phyloP scores from a whole-genome alignment of 2,797 vertebrate species.

The Holocentrus rufus region DNA sequence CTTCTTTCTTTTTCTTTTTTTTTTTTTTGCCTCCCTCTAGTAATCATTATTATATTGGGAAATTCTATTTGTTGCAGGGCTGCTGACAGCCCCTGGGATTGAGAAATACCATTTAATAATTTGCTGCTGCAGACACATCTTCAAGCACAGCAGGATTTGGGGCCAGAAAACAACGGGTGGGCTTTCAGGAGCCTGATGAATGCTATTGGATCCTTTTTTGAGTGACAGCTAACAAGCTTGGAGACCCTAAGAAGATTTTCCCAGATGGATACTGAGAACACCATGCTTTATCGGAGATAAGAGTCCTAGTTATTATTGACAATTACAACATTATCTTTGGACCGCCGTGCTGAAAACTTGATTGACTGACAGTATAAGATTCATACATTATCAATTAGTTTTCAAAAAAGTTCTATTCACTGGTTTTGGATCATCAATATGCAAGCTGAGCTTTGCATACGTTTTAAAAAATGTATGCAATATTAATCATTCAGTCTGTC shows the following conservation, averaged over 20 bases:
- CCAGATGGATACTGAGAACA: slow-evolving; percentile 21
- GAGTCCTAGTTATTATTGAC: slow-evolving; percentile 53
- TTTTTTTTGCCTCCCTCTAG: slow-evolving; percentile 58
- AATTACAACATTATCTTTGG: slow-evolving; percentile 34
- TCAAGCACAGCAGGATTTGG: slow-evolving; percentile 73
- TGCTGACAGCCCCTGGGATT: slow-evolving; percentile 68
- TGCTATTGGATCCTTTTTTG: slow-evolving; percentile 71
- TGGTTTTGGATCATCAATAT: slow-evolving; percentile 45
- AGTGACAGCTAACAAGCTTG: slow-evolving; percentile 76
- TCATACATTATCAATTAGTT: slow-evolving; percentile 24
- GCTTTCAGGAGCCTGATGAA: slow-evolving; percentile 70
- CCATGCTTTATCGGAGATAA: slow-evolving; percentile 39
- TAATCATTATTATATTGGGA: slow-evolving; percentile 73
- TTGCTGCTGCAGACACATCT: slow-evolving; percentile 73
- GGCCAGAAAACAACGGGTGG: slow-evolving; percentile 71
- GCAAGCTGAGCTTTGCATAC: slow-evolving; percentile 4
- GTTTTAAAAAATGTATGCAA: slow-evolving; percentile 48
- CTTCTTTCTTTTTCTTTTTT: no score
- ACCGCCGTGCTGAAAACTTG: slow-evolving; percentile 19
- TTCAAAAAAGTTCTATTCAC: slow-evolving; percentile 17
- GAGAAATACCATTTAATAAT: slow-evolving; percentile 77
- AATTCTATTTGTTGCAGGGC: slow-evolving; percentile 75
- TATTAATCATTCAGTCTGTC: slow-evolving; percentile 49
- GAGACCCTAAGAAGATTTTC: slow-evolving; percentile 45
- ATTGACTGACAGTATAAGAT: slow-evolving; percentile 33